Evolutionary conservation across 1,140 invertebrate species (phyloP).

Genomic region (Anastrepha ludens): DNA sequence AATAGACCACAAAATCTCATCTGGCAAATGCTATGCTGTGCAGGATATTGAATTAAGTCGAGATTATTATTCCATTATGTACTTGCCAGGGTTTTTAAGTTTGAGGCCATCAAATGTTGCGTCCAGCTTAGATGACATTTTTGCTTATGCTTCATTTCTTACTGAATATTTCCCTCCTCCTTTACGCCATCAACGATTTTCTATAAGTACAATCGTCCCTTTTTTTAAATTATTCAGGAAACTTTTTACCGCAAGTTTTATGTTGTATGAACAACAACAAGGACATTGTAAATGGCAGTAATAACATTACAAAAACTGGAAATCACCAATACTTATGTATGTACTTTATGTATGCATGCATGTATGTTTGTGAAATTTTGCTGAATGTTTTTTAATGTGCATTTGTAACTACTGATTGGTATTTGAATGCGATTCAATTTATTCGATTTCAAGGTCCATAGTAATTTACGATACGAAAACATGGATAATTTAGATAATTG

Average conservation of each 20-base stretch:
- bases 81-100: not conserved
- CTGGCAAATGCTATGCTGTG: no score
- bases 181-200: not conserved
- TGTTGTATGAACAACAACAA: not conserved
- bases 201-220: not conserved
- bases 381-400: not conserved
- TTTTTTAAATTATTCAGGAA: not conserved
- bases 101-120: not conserved
- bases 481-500: slow-evolving; percentile 43
- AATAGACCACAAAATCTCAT: no score
- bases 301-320: not conserved
- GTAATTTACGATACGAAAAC: slow-evolving; percentile 20
- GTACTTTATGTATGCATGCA: not conserved
- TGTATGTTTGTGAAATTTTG: not conserved
- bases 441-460: slow-evolving; percentile 32
- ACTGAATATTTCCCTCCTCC: not conserved
- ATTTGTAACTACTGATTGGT: not conserved
- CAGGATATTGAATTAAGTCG: no score
- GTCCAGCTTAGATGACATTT: not conserved
- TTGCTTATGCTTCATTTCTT: not conserved
- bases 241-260: not conserved
- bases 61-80: not conserved
- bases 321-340: not conserved
- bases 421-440: slow-evolving; percentile 32
- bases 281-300: not conserved